Evolutionary conservation across 2,888 invertebrate species (phyloP).

Genomic region (Prenolepis imparis): DNA sequence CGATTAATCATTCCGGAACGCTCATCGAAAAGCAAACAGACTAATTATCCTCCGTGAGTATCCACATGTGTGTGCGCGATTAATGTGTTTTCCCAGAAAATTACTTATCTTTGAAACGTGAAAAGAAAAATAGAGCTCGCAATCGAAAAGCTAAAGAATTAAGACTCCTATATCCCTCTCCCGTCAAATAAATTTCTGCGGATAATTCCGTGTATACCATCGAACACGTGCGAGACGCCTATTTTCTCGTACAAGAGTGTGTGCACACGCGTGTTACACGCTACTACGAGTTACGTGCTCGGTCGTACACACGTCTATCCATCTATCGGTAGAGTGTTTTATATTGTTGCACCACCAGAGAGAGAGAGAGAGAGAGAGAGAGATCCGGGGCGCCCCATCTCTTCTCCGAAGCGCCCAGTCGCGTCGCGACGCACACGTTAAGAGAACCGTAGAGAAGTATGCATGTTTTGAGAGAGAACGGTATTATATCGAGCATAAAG

Average conservation of each 20-base stretch:
- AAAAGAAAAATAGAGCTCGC: background rate
- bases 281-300: conserved; percentile 43
- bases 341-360: conserved; percentile 22
- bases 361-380: background rate
- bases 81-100: background rate
- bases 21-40: background rate
- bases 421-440: conserved; percentile 69
- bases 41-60: background rate
- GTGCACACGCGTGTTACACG: background rate
- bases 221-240: background rate
- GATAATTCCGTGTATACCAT: background rate
- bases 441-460: conserved; percentile 82
- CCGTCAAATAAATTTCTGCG: conserved; percentile 4
- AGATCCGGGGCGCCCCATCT: conserved; percentile 1
- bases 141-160: background rate
- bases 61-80: too few species aligned
- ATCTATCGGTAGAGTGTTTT: conserved; percentile 22
- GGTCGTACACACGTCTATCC: conserved; percentile 49
- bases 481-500: conserved; percentile 87
- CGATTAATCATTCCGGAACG: background rate
- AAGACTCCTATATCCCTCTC: background rate
- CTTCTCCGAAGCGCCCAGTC: conserved; percentile 26
- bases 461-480: conserved; percentile 86
- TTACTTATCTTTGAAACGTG: background rate
- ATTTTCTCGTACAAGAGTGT: background rate